phyloP scores from a whole-genome alignment of 2,797 vertebrate genomes.

The Apodemus agrarius region DNA sequence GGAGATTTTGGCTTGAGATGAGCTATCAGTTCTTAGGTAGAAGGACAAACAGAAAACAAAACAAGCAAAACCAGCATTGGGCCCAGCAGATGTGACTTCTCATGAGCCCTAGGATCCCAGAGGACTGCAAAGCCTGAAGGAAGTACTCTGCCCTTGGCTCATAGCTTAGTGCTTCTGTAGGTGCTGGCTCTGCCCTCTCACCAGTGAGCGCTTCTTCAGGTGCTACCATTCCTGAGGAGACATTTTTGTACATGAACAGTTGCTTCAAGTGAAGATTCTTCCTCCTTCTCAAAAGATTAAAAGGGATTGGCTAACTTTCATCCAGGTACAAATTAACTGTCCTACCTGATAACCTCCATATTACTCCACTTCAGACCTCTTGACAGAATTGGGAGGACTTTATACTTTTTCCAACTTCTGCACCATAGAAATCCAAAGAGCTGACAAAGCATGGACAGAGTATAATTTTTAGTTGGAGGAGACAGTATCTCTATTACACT shows the following conservation, averaged over 20 bases:
- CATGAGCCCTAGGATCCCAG: not conserved
- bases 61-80: not conserved
- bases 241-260: not conserved
- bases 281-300: not conserved
- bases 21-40: not conserved
- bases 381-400: not conserved
- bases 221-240: not conserved
- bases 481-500: not conserved
- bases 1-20: not conserved
- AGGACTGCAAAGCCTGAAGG: not conserved
- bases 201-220: too few species aligned
- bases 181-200: not conserved
- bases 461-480: not conserved
- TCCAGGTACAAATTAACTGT: not conserved
- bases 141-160: not conserved
- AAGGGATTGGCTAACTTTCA: not conserved
- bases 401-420: not conserved
- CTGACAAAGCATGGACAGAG: not conserved
- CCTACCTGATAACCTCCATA: not conserved
- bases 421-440: not conserved
- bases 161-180: not conserved
- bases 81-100: too few species aligned
- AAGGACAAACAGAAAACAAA: not conserved
- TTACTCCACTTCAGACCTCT: not conserved
- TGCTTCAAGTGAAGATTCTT: not conserved